Evolutionary conservation across 2,113 vertebrate genomes (phyloP).

Genomic region (Microtus oregoni): DNA sequence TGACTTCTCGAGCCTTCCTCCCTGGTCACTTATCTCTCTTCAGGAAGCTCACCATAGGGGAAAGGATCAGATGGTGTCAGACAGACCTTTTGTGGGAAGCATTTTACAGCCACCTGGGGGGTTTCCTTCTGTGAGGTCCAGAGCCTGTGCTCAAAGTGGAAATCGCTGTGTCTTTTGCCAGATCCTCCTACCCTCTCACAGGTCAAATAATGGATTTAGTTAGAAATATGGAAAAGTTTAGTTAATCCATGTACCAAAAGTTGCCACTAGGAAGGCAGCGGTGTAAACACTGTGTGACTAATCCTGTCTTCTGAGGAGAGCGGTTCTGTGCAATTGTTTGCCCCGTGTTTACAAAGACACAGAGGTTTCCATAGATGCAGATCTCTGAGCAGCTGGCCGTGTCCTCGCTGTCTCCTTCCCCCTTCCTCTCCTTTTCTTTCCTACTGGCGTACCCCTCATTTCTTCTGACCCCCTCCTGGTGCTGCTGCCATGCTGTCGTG

Average conservation of each 20-base stretch:
- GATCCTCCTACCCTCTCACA: constrained; percentile 53
- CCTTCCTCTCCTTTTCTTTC: background rate
- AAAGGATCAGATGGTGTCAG: background rate
- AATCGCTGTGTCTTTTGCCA: constrained; percentile 64
- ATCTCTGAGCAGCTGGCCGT: background rate
- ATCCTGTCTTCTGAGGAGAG: constrained; percentile 72
- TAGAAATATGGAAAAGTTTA: constrained; percentile 79
- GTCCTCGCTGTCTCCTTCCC: background rate
- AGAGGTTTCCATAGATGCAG: constrained; percentile 28
- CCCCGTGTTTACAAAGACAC: constrained; percentile 31
- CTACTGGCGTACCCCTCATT: background rate
- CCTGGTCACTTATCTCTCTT: background rate
- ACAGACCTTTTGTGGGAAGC: constrained; percentile 19
- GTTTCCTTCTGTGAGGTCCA: constrained; percentile 63
- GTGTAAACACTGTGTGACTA: constrained; percentile 70
- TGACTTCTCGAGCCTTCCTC: background rate
- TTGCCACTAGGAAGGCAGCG: constrained; percentile 66
- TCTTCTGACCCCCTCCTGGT: background rate
- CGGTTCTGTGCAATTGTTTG: constrained; percentile 59
- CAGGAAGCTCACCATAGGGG: background rate
- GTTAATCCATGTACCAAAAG: constrained; percentile 26
- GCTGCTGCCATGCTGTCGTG: background rate
- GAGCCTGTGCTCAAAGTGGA: constrained; percentile 48
- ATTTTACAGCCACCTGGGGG: background rate
- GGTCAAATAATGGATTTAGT: constrained; percentile 74